Percentiles rank a stretch among this genome's conserved stretches.
These are phyloP conservation scores for Remorina albescens DNA, from an alignment of 2,797 vertebrate species.

Conservation along the genomic window DNA sequence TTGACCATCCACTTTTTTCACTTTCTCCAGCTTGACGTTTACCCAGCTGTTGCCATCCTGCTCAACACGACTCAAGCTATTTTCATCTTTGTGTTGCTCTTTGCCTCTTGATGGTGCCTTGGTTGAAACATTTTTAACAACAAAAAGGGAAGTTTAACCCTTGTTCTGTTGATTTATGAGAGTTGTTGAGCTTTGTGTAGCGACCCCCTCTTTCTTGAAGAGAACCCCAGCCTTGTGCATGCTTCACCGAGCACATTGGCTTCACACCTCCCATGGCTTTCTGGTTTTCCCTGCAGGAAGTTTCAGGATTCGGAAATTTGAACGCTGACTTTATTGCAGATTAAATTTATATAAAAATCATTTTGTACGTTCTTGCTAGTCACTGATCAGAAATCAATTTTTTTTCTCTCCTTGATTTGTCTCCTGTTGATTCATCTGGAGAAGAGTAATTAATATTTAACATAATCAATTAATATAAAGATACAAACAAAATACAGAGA, in stretches of 20 bases:
- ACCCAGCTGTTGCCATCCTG: slow-evolving; percentile 27
- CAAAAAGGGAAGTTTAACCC: slow-evolving; percentile 77
- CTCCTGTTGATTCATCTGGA: not conserved
- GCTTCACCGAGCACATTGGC: slow-evolving; percentile 74
- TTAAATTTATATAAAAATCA: not conserved
- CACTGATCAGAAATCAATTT: not conserved
- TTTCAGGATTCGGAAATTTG: slow-evolving; percentile 40
- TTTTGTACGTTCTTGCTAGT: not conserved
- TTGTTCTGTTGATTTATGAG: slow-evolving; percentile 80
- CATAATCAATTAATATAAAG: not conserved
- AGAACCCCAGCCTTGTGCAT: slow-evolving; percentile 66
- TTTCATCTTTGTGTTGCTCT: slow-evolving; percentile 38
- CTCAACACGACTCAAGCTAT: slow-evolving; percentile 7
- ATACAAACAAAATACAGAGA: not conserved
- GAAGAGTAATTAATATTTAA: not conserved
- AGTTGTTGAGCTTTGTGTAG: slow-evolving; percentile 73
- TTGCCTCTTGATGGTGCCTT: slow-evolving; percentile 10
- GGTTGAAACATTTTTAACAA: slow-evolving; percentile 60
- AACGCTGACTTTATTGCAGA: slow-evolving; percentile 3
- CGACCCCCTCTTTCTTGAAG: slow-evolving; percentile 52
- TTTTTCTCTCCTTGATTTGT: not conserved
- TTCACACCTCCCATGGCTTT: slow-evolving; percentile 63
- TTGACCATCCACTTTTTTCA: slow-evolving; percentile 61
- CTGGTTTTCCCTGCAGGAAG: slow-evolving; percentile 42
- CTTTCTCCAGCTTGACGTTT: slow-evolving; percentile 10